phyloP scores from a whole-genome alignment of 2,888 invertebrate species.

The Aphodius sticticus region DNA sequence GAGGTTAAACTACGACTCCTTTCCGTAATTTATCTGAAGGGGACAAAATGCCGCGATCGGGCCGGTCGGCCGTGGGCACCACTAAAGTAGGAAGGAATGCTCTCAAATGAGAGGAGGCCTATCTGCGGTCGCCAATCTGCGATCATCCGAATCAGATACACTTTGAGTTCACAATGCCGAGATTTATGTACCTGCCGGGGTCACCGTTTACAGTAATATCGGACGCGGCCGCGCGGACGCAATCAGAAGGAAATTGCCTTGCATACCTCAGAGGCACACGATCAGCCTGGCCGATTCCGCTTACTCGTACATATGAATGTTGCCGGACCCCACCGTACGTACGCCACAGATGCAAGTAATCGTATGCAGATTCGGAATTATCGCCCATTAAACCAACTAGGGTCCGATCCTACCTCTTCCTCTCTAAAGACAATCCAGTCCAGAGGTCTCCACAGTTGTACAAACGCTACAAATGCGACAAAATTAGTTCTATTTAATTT shows the following conservation, averaged over 20 bases:
- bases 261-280: constrained; percentile 4
- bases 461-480: too few species aligned
- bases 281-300: background rate
- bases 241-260: background rate
- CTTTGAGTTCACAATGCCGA: constrained; percentile 4
- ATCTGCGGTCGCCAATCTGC: constrained; percentile 4
- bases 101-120: background rate
- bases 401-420: background rate
- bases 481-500: too few species aligned
- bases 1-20: background rate
- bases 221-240: background rate
- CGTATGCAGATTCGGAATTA: background rate
- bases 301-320: background rate
- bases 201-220: background rate
- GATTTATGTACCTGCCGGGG: constrained; percentile 4
- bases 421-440: background rate
- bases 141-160: background rate
- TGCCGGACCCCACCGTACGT: background rate
- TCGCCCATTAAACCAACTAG: background rate
- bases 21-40: background rate
- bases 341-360: background rate
- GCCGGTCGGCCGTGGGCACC: background rate
- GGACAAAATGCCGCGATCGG: background rate
- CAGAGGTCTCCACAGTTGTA: too few species aligned
- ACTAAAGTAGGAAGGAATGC: background rate